A percentile compares a stretch with the other conserved stretches of the same genome.
Conservation (phyloP, 2,113 vertebrate species). For the Myotis davidii region DNA sequence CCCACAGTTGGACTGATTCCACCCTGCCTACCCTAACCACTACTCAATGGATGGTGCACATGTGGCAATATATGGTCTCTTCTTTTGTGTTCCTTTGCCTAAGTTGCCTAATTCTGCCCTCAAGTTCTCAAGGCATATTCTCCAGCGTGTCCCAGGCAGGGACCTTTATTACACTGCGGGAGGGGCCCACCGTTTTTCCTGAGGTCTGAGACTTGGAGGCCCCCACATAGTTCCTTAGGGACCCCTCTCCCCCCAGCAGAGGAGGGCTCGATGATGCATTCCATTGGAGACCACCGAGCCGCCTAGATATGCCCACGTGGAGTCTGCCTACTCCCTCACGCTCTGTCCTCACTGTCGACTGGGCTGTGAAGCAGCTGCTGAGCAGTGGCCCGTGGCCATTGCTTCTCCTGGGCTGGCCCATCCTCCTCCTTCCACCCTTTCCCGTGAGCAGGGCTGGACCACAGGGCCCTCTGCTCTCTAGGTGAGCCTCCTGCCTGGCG, state of each 20-base stretch:
- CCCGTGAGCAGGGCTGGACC: neutral
- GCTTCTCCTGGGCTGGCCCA: neutral
- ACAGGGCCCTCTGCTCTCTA: neutral
- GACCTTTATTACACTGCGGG: neutral
- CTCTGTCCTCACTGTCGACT: neutral
- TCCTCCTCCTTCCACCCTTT: neutral
- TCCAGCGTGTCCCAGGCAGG: neutral
- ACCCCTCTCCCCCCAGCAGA: neutral
- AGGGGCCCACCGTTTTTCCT: neutral
- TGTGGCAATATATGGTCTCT: neutral
- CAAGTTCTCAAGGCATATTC: neutral
- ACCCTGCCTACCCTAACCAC: no score
- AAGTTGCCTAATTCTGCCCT: neutral
- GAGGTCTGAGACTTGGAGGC: neutral
- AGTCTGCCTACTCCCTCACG: neutral
- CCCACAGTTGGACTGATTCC: neutral
- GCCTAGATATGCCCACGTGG: fast-evolving
- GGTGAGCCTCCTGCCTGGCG: neutral
- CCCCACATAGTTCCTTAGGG: neutral
- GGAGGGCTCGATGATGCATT: neutral
- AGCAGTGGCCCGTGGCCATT: neutral
- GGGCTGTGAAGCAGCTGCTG: neutral
- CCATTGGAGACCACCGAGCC: fast-evolving
- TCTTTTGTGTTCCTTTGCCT: neutral
- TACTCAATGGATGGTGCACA: neutral